Evolutionary conservation across 2,113 vertebrate species (phyloP), one percentile per base, ranked within the genome.

Genomic region (Neomonachus schauinslandi): DNA sequence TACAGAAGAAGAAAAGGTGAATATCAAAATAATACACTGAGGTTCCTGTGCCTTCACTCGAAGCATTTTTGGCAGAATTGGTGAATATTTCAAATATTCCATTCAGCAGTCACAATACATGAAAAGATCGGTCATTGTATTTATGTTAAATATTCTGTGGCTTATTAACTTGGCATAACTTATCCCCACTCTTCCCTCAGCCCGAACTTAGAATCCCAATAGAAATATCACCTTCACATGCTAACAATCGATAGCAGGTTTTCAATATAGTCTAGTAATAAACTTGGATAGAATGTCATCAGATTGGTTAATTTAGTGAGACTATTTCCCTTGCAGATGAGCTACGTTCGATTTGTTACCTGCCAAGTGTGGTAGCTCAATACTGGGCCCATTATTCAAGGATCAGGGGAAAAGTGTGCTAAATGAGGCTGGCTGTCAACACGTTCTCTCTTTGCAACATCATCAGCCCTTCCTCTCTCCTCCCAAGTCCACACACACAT

Each of bases 271-370:
- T 22, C 28, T 2, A 42, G n/a, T 39, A 76, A 86, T 84, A 92
- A 10, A 63, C 28, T 91, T 96, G 86, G 4, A 42, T 94, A 87
- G 65, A 84, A 83, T 24, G 91, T 33, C 89, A 93, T 77, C 67
- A 93, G 0, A 0, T 82, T 90, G 86, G 21, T 4, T 74, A 67
- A 79, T 42, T 89, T 7, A 0, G 0, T 15, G 46, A 49, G 1
- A 87, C 71, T 80, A 92, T 97, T 97, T 65, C 67, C 69, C 87
- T 96, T 93, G 92, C 69, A 97, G 95, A 98, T 98, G 91, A 98
- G 5, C 21, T 93, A 16, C 4, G 42, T 92, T 90, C 0, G 69
- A 57, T 97, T 97, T 98, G 80, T 49, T 95, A 97, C 63, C 71
- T 49, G 88, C 13, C 84, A 96, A 94, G 79, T 12, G 33, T 1